Base-by-base conservation (phyloP, 2,888 invertebrate species). In the Prenolepis imparis region DNA sequence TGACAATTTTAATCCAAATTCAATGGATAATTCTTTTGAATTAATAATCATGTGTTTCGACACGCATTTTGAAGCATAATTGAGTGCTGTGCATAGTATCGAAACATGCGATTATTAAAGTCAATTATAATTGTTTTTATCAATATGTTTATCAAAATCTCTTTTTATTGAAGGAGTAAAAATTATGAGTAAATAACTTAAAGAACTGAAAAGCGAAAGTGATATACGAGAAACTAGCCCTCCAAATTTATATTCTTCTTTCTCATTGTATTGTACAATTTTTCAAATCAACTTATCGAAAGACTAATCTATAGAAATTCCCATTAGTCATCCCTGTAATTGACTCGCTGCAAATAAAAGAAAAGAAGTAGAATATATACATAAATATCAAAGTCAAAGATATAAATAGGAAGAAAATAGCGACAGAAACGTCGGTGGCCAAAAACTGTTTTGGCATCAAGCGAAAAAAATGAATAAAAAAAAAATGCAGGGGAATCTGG, bases 321-420 rank as follows among this genome's bases (percentile, higher is more conserved):
- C 72, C 18, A 48, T 48, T 6, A 6, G 36, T 36, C 36, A 48
- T 48, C n/a, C 18, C 48, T 1, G 28, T 39, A 59, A 18, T 24
- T 36, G 55, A 70, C 15, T 72, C 39, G 18, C 3, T 15, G 39
- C 18, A 5, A n/a, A 39, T 72, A 39, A 72, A 72, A 72, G n/a
- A n/a, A 15, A 18, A 39, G 3, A 52, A 52, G n/a, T 18, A 48
- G 4, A 21, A 55, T n/a, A 4, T 4, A 68, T 15, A n/a, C 15
- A 12, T 39, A 28, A 70, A 55, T 55, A 36, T 4, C 36, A 39
- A n/a, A 48, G 18, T 57, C 24, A 12, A 52, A 57, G 18, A 44
- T 8, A 44, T 8, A 63, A 75, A 68, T 28, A 28, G 28, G 18
- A 18, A 63, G 44, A 41, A 18, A 72, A 73, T 66, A 21, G 36